Evolutionary conservation across 2,888 invertebrate genomes (phyloP).

Genomic region (Cantharis flavilabris): DNA sequence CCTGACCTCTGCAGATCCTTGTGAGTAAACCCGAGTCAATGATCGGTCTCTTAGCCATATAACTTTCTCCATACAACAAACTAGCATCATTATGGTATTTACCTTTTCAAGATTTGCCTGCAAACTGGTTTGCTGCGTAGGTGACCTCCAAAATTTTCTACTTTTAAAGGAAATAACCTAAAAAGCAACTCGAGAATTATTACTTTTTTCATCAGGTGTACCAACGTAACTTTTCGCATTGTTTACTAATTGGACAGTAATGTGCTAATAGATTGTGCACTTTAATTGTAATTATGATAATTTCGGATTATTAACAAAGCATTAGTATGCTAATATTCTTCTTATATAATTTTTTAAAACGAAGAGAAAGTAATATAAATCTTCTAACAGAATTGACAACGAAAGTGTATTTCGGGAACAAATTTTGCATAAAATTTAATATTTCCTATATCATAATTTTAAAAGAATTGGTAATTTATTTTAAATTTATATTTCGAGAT

Average conservation of each 20-base stretch:
- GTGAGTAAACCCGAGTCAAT: background rate
- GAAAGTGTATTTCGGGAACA: background rate
- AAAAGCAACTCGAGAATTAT: background rate
- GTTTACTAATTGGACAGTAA: background rate
- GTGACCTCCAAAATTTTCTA: background rate
- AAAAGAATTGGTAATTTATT: background rate
- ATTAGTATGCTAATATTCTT: background rate
- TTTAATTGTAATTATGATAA: background rate
- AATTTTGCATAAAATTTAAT: background rate
- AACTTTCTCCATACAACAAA: background rate
- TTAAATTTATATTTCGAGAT: background rate
- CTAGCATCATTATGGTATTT: background rate
- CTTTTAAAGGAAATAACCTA: background rate
- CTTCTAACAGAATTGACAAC: background rate
- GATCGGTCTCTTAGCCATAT: background rate
- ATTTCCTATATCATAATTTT: background rate
- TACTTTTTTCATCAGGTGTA: background rate
- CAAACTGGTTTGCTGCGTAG: background rate
- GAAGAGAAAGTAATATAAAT: background rate
- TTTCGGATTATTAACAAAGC: background rate
- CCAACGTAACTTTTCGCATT: background rate
- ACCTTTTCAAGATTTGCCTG: background rate
- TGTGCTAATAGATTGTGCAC: background rate
- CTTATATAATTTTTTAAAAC: background rate
- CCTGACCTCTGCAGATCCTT: slow-evolving; percentile 15